A percentile compares a stretch with the other conserved stretches of the same genome.
Conservation (phyloP, 2,888 invertebrate genomes). For the Leucoptera coffeella region DNA sequence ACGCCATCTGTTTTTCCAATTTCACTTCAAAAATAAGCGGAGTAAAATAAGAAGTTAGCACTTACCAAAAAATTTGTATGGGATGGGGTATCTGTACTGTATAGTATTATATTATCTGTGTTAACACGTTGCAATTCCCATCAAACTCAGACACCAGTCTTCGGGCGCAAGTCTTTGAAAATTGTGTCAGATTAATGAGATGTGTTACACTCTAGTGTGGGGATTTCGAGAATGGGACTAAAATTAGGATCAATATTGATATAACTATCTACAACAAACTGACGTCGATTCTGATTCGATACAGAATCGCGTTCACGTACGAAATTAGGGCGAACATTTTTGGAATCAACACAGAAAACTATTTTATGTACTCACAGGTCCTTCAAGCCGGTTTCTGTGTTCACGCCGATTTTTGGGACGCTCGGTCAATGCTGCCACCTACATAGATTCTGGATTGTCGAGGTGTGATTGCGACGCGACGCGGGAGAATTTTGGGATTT, state of each 20-base stretch:
- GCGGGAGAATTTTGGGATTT: too few relatives aligned
- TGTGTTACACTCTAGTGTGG: background rate
- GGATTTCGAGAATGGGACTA: background rate
- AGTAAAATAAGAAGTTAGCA: too few relatives aligned
- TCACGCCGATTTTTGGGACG: background rate
- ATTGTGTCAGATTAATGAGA: too few relatives aligned
- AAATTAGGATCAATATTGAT: background rate
- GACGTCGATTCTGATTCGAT: background rate
- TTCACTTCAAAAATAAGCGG: too few relatives aligned
- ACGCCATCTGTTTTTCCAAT: too few relatives aligned
- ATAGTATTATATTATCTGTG: too few relatives aligned
- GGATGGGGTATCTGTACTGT: too few relatives aligned
- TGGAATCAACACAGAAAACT: too few relatives aligned
- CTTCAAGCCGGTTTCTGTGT: background rate
- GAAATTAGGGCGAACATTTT: background rate
- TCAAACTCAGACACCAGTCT: conserved; percentile 1
- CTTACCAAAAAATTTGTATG: too few relatives aligned
- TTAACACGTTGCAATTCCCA: background rate
- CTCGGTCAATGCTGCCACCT: background rate
- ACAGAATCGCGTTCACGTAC: background rate
- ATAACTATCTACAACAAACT: background rate
- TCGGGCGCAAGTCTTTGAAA: too few relatives aligned
- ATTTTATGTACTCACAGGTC: too few relatives aligned
- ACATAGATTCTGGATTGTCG: background rate
- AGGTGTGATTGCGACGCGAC: background rate